Conservation (phyloP, 1,140 invertebrate species). For the Lineus longissimus region DNA sequence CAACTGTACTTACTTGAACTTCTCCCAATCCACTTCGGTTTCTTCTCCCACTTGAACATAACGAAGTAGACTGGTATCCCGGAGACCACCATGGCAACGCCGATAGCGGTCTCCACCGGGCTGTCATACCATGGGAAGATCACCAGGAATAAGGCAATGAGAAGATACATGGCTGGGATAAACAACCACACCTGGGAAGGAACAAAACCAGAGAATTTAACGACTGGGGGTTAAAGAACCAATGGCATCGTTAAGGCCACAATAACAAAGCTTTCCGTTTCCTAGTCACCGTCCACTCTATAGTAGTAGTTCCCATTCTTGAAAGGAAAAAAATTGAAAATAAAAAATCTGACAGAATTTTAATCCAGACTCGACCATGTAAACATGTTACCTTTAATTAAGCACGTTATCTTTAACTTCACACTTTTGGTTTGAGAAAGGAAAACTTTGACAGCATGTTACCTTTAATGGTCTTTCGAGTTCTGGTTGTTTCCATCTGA, state of each 20-base stretch:
- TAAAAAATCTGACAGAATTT: too few relatives aligned
- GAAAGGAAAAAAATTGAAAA: too few relatives aligned
- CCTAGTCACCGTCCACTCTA: too few relatives aligned
- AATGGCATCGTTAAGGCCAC: too few relatives aligned
- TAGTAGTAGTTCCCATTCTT: too few relatives aligned
- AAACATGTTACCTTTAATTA: too few relatives aligned
- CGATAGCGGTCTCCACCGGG: constrained; percentile 73
- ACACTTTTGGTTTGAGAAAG: too few relatives aligned
- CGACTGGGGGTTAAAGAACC: too few relatives aligned
- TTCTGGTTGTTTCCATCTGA: not conserved
- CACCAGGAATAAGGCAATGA: constrained; percentile 12
- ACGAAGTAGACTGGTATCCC: constrained; percentile 56
- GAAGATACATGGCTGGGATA: constrained; percentile 17
- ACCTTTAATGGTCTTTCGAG: not conserved
- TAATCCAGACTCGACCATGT: too few relatives aligned
- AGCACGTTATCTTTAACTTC: too few relatives aligned
- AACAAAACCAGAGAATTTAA: not conserved
- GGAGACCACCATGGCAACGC: constrained; percentile 60
- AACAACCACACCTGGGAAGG: constrained; percentile 15
- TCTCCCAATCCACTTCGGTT: constrained; percentile 56
- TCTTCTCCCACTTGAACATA: constrained; percentile 51
- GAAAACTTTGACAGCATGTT: not conserved
- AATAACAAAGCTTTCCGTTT: too few relatives aligned
- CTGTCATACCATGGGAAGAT: constrained; percentile 56
- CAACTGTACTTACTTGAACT: not conserved